Conservation (phyloP, 2,797 vertebrate species). For the Lutjanus argentimaculatus region DNA sequence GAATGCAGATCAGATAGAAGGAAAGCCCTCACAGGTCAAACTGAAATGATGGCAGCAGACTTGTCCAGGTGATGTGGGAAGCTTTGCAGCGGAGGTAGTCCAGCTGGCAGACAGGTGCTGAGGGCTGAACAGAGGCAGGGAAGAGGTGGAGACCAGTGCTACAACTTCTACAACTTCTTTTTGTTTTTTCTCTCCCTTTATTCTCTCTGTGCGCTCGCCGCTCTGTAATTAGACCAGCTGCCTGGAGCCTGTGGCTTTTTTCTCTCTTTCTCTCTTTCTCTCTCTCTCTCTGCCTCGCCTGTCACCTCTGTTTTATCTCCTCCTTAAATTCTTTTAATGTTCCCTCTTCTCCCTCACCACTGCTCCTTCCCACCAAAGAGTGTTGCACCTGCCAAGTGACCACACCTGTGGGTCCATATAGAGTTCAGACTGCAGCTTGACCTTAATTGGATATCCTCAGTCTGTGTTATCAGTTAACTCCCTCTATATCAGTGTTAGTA, state of each 20-base stretch:
- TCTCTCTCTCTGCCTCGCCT: background rate
- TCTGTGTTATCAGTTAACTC: background rate
- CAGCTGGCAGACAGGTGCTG: slow-evolving; percentile 73
- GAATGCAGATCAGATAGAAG: background rate
- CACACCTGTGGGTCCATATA: slow-evolving; percentile 22
- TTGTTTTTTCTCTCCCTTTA: slow-evolving; percentile 44
- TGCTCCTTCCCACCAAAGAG: slow-evolving; percentile 10
- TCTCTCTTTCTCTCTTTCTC: slow-evolving; percentile 8
- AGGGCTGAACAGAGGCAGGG: slow-evolving; percentile 57
- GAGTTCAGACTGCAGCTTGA: background rate
- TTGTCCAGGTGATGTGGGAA: slow-evolving; percentile 26
- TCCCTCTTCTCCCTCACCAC: slow-evolving; percentile 39
- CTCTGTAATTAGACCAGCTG: slow-evolving; percentile 77
- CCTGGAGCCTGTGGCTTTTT: slow-evolving; percentile 32
- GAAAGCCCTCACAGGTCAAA: background rate
- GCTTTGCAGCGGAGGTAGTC: slow-evolving; percentile 25
- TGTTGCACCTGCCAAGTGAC: slow-evolving; percentile 42
- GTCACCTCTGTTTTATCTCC: slow-evolving; percentile 41
- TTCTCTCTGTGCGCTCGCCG: slow-evolving; percentile 48
- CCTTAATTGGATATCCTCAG: background rate
- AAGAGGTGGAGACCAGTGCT: slow-evolving; percentile 58
- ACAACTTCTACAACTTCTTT: slow-evolving; percentile 55
- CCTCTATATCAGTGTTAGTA: no score
- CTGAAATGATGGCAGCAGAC: background rate
- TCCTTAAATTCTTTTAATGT: slow-evolving; percentile 41